phyloP scores from a whole-genome alignment of 2,113 vertebrate species.

The Dicrurus megarhynchus region DNA sequence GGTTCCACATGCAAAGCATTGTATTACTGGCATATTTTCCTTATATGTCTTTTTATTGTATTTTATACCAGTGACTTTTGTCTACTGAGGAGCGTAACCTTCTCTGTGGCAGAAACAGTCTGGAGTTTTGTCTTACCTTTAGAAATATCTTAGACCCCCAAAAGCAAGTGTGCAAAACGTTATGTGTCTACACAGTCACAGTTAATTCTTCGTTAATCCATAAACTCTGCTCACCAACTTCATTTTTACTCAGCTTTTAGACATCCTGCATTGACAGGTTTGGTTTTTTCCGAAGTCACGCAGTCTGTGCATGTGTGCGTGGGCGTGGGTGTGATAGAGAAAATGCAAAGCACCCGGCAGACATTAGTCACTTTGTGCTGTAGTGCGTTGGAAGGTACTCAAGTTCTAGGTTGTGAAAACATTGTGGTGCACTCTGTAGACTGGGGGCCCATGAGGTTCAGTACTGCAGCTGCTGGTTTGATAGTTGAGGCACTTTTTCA shows the following conservation, averaged over 20 bases:
- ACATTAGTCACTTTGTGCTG: constrained; percentile 28
- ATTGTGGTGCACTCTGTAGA: background rate
- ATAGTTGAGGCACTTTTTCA: background rate
- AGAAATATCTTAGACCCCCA: background rate
- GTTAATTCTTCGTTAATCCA: background rate
- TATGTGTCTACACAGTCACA: background rate
- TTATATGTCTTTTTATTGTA: background rate
- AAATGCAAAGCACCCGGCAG: constrained; percentile 7
- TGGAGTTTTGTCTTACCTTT: background rate
- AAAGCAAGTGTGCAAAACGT: background rate
- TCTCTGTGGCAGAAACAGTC: background rate
- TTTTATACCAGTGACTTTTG: background rate
- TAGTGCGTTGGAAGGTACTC: background rate
- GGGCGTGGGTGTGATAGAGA: background rate
- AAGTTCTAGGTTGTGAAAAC: background rate
- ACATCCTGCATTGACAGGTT: background rate
- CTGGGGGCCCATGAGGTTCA: background rate
- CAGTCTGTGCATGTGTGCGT: background rate
- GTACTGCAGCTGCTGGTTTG: background rate
- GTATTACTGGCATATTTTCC: background rate
- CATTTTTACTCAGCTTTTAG: background rate
- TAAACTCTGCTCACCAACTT: background rate
- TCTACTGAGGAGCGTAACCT: background rate
- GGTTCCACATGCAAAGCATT: background rate
- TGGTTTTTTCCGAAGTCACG: background rate